Evolutionary conservation across 92 coral and sea anemone genomes (phyloP).

Genomic region (Epizoanthus illoricatus): DNA sequence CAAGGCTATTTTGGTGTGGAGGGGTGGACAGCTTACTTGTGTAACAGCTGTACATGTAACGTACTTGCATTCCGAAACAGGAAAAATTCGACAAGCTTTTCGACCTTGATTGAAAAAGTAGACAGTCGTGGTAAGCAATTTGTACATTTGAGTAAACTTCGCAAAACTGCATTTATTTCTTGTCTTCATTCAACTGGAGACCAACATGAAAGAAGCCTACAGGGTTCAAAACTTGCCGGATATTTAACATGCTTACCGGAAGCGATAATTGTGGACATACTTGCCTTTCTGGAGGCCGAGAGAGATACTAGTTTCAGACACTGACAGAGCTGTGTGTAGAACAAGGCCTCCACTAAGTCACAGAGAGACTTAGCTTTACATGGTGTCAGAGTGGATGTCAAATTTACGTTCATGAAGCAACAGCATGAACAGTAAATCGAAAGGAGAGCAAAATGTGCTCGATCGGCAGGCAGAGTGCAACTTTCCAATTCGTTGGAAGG

Average conservation of each 20-base stretch:
- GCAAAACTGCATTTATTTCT: neutral
- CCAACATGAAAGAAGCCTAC: too few species aligned
- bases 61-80: neutral
- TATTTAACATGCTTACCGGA: neutral
- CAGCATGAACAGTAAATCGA: too few species aligned
- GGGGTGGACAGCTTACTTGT: neutral
- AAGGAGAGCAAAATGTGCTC: too few species aligned
- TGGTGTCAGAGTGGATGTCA: too few species aligned
- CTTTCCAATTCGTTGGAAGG: neutral
- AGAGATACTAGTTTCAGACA: too few species aligned
- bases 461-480: too few species aligned
- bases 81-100: neutral
- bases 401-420: too few species aligned
- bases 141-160: neutral
- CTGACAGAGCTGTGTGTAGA: too few species aligned
- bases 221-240: too few species aligned
- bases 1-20: neutral
- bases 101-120: neutral
- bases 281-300: neutral
- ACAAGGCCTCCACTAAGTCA: too few species aligned
- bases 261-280: neutral
- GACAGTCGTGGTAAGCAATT: conserved; percentile 8
- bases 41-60: too few species aligned
- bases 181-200: neutral
- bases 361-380: too few species aligned